phyloP scores from a whole-genome alignment of 2,113 vertebrate species.

The Globicephala melas region DNA sequence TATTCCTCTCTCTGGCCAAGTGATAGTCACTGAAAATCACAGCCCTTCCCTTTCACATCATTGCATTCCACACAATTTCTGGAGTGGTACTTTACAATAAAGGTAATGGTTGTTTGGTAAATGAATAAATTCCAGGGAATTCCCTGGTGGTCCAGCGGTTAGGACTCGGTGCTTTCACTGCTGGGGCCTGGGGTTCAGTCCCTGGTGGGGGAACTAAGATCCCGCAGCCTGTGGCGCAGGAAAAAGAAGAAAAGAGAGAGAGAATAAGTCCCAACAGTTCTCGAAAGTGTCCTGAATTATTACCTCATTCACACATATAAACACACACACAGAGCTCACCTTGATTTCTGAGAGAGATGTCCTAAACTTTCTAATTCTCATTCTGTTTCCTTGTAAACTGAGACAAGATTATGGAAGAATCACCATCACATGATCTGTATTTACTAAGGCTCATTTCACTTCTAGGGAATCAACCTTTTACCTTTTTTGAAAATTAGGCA shows the following conservation, averaged over 20 bases:
- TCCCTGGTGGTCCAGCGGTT: neutral
- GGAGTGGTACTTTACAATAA: neutral
- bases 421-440: neutral
- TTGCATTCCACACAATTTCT: neutral
- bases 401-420: neutral
- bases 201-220: neutral
- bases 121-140: neutral
- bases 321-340: neutral
- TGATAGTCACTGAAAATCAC: neutral
- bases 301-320: neutral
- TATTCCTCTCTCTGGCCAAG: neutral
- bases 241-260: neutral
- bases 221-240: neutral
- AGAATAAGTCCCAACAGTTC: neutral
- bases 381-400: neutral
- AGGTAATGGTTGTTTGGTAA: neutral
- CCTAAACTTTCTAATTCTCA: neutral
- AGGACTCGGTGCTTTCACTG: neutral
- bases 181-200: neutral
- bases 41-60: neutral
- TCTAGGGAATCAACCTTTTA: neutral
- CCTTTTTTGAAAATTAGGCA: conserved; percentile 44
- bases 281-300: neutral
- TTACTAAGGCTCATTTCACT: neutral
- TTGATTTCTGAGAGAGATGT: neutral